A percentile compares a stretch with the other conserved stretches of the same genome.
phyloP scores from a whole-genome alignment of 2,113 vertebrate species.

The Hepsetus odoe region DNA sequence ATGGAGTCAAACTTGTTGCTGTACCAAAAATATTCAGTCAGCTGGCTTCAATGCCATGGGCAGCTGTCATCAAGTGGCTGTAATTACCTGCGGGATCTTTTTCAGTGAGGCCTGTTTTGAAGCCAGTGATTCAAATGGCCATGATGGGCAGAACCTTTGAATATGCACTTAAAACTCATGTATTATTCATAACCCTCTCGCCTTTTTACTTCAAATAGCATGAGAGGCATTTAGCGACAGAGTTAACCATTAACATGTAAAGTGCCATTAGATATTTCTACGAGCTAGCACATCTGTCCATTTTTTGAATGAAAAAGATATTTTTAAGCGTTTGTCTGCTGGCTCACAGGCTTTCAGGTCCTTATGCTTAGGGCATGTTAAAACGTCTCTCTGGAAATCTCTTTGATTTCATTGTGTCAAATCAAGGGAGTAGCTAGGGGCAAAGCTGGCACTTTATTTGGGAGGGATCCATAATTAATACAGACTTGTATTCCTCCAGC shows the following conservation, averaged over 20 bases:
- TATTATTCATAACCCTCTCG: neutral
- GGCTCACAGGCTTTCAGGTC: neutral
- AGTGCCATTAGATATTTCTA: neutral
- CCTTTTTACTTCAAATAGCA: neutral
- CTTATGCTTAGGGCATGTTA: constrained; percentile 8
- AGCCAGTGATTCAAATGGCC: neutral
- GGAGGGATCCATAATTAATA: constrained; percentile 39
- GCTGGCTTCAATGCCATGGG: neutral
- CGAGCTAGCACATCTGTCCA: no score
- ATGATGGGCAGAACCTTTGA: neutral
- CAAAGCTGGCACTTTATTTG: constrained; percentile 34
- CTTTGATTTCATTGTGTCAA: neutral
- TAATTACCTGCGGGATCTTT: neutral
- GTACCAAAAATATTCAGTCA: neutral
- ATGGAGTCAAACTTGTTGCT: neutral
- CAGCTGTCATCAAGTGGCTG: neutral
- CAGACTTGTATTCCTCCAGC: neutral
- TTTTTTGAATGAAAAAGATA: neutral
- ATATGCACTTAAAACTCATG: neutral
- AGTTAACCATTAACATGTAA: constrained; percentile 6
- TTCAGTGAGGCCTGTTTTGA: neutral
- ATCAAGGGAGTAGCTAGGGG: constrained; percentile 5
- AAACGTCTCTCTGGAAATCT: neutral
- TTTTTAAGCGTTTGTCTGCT: neutral
- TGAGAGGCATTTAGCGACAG: neutral